Evolutionary conservation across 2,113 vertebrate genomes (phyloP).

Genomic region (human): DNA sequence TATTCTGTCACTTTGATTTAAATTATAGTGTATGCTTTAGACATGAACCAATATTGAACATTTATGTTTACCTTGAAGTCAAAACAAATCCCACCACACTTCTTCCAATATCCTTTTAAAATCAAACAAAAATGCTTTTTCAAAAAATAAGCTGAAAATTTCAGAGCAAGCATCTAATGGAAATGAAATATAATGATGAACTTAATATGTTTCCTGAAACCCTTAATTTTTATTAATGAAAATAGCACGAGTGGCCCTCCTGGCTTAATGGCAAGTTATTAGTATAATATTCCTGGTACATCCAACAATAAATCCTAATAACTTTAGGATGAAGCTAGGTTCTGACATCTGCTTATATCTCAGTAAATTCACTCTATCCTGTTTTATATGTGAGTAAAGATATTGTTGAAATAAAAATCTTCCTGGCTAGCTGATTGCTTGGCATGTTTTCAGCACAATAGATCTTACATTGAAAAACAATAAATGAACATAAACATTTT

Average conservation of each 20-base stretch:
- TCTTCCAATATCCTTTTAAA: background rate
- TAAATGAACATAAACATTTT: background rate
- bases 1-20: background rate
- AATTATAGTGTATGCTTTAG: background rate
- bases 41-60: background rate
- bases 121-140: background rate
- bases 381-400: background rate
- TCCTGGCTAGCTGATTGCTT: background rate
- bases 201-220: background rate
- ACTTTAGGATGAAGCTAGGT: background rate
- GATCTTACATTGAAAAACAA: background rate
- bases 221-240: background rate
- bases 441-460: background rate
- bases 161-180: background rate
- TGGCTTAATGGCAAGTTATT: background rate
- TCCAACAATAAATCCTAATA: background rate
- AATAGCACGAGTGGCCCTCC: background rate
- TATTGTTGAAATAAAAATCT: background rate
- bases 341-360: background rate
- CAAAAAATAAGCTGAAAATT: background rate
- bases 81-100: background rate
- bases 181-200: background rate
- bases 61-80: background rate
- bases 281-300: background rate
- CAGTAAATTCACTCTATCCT: background rate